Evolutionary conservation across 53 echinoderm and acorn worm species (phyloP).

Genomic region (Echinarachnius parma): DNA sequence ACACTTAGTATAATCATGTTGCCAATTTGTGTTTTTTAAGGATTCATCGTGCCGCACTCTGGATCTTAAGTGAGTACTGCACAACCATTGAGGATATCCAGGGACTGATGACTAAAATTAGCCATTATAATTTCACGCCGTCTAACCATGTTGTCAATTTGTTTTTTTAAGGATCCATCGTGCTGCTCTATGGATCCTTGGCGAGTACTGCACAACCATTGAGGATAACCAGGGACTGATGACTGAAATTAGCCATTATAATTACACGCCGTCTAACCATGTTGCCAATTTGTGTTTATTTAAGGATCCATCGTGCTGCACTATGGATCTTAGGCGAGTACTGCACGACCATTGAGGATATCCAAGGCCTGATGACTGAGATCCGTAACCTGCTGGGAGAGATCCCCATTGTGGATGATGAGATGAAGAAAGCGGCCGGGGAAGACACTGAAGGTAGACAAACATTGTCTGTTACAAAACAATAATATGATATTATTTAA

Average conservation of each 20-base stretch:
- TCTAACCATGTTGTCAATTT: too few species aligned
- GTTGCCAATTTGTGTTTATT: too few species aligned
- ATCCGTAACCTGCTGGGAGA: constrained; percentile 85
- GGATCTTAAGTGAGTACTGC: constrained; percentile 98
- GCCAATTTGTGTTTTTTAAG: too few species aligned
- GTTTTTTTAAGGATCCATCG: constrained; percentile 74
- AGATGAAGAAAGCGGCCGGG: constrained; percentile 91
- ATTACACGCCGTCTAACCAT: too few species aligned
- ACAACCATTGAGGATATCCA: constrained; percentile 87
- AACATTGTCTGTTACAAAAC: too few species aligned
- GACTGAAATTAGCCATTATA: constrained; percentile 77
- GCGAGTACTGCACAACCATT: constrained; percentile 87
- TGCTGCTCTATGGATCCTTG: constrained; percentile 96
- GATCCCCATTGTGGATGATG: constrained; percentile 94
- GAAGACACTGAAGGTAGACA: constrained; percentile 81
- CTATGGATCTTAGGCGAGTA: constrained; percentile 98
- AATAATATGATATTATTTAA: too few species aligned
- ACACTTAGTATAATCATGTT: too few species aligned
- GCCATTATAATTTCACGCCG: too few species aligned
- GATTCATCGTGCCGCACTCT: constrained; percentile 93
- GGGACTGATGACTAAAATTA: constrained; percentile 95
- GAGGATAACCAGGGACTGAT: constrained; percentile 97
- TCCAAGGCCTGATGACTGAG: constrained; percentile 95
- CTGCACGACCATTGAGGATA: constrained; percentile 86
- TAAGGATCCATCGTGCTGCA: constrained; percentile 91